These are phyloP conservation scores for Pogonocichla stellata DNA, from an alignment of 2,113 vertebrate species.

Conservation along the genomic window DNA sequence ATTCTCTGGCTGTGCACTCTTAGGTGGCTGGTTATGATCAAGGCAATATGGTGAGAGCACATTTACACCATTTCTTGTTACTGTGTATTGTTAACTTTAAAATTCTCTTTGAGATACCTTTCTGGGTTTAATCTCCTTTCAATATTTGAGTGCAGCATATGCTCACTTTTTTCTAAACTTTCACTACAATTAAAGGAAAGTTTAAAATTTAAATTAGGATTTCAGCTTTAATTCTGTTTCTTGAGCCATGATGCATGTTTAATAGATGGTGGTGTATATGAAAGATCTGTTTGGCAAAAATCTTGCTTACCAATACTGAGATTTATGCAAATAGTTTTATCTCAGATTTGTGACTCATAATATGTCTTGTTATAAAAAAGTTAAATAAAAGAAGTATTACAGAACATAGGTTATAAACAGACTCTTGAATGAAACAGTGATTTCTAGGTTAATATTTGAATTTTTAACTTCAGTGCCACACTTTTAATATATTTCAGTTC, in stretches of 20 bases:
- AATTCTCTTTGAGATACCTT: not conserved
- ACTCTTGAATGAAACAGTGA: conserved; percentile 68
- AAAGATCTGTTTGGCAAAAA: not conserved
- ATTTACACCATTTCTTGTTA: not conserved
- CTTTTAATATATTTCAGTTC: conserved; percentile 71
- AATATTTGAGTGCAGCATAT: not conserved
- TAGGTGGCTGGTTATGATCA: not conserved
- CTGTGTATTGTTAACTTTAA: not conserved
- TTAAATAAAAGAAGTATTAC: conserved; percentile 54
- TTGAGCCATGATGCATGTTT: not conserved
- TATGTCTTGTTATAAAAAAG: conserved; percentile 60
- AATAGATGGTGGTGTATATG: not conserved
- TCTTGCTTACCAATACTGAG: not conserved
- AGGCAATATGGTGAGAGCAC: not conserved
- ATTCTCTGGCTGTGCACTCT: not conserved
- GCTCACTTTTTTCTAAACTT: not conserved
- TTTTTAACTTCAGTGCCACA: conserved; percentile 69
- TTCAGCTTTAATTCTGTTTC: conserved; percentile 4
- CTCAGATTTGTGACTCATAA: conserved; percentile 34
- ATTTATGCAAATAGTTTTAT: not conserved
- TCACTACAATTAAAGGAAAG: not conserved
- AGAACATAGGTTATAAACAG: conserved; percentile 16
- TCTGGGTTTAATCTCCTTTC: not conserved
- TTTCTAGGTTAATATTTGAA: conserved; percentile 74
- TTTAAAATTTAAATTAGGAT: conserved; percentile 4